Conservation (phyloP, 1,140 invertebrate genomes). For the Pseudomyrmex dendroicus region DNA sequence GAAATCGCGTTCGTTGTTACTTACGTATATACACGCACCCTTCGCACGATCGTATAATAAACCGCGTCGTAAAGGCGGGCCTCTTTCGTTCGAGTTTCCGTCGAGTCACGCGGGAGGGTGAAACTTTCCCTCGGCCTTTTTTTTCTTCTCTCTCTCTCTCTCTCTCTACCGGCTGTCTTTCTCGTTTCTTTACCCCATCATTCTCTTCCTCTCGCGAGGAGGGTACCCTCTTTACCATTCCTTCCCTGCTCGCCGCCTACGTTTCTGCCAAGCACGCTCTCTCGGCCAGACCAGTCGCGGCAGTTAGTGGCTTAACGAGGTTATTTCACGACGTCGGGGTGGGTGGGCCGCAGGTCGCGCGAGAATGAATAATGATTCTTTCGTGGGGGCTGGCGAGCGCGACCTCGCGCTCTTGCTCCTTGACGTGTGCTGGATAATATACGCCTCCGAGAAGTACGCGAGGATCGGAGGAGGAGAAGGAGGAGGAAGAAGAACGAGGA, state of each 20-base stretch:
- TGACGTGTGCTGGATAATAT: constrained; percentile 84
- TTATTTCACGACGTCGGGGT: constrained; percentile 75
- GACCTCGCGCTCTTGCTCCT: constrained; percentile 45
- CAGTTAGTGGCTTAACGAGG: constrained; percentile 79
- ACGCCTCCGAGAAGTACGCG: constrained; percentile 85
- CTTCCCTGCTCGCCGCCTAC: neutral
- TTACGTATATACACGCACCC: constrained; percentile 18
- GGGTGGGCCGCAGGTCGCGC: constrained; percentile 74
- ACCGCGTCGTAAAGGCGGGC: constrained; percentile 45
- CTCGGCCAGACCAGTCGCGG: constrained; percentile 59
- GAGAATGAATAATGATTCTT: constrained; percentile 86
- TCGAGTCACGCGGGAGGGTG: constrained; percentile 65
- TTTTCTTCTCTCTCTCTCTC: constrained; percentile 1
- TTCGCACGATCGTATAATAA: constrained; percentile 52
- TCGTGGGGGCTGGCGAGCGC: constrained; percentile 74
- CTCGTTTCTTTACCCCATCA: neutral
- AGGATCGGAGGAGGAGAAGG: constrained; percentile 64
- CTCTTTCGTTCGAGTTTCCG: constrained; percentile 64
- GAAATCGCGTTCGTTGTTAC: constrained; percentile 20
- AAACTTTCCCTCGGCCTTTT: constrained; percentile 30
- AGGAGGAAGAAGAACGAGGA: constrained; percentile 67
- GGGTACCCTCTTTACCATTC: constrained; percentile 18
- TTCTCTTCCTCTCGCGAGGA: constrained; percentile 7
- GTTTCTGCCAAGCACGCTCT: constrained; percentile 30
- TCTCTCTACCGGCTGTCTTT: constrained; percentile 1